Percentiles rank a stretch among this genome's conserved stretches.
These are phyloP conservation scores for Epinotia nisella DNA, from an alignment of 2,888 invertebrate species.

Conservation along the genomic window DNA sequence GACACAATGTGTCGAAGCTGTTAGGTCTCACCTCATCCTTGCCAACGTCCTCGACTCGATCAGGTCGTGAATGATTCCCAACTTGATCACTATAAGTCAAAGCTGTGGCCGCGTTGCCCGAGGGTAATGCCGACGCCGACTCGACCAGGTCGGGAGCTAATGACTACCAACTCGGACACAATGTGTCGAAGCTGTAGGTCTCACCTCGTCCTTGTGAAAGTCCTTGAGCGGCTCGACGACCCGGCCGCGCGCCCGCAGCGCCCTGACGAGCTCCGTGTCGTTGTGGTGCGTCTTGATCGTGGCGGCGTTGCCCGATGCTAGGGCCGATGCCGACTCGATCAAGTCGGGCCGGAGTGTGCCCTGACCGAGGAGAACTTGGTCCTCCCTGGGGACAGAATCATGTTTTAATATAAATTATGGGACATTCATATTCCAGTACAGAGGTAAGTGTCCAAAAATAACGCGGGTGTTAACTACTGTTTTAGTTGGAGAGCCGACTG, in stretches of 20 bases:
- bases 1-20: no score
- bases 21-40: no score
- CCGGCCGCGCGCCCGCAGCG: constrained; percentile 89
- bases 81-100: no score
- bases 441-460: no score
- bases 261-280: constrained; percentile 96
- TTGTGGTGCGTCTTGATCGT: constrained; percentile 99
- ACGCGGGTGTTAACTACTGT: no score
- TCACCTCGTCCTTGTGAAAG: constrained; percentile 99
- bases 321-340: constrained; percentile 97
- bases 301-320: constrained; percentile 95
- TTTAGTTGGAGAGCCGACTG: not conserved
- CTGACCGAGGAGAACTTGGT: constrained; percentile 96
- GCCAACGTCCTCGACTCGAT: no score
- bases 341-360: constrained; percentile 98
- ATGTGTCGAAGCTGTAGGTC: no score
- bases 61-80: no score
- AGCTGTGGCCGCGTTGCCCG: no score
- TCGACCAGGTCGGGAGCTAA: constrained; percentile 87
- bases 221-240: constrained; percentile 99
- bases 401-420: not conserved
- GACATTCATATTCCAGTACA: no score
- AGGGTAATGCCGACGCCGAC: no score
- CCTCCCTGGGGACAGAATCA: constrained; percentile 83
- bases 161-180: no score